Evolutionary conservation across 2,113 vertebrate species (phyloP), one percentile per base, ranked within the genome.

Genomic region (Campylomormyrus numenius): DNA sequence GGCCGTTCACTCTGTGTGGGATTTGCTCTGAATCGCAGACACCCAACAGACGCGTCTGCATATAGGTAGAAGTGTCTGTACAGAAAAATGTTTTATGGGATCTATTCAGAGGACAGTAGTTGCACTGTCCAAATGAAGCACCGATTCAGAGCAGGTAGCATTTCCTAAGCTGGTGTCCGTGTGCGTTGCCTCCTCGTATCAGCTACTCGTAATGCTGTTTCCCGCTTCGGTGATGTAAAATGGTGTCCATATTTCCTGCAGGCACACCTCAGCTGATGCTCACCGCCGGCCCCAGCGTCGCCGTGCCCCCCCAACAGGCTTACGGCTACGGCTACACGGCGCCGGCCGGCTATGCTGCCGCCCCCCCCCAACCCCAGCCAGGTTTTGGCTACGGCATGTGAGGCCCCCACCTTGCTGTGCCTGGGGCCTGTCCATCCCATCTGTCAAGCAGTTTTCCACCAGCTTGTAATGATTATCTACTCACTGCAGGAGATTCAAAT

Each of bases 201-300:
- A 49, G 9, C 19, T 11, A 6, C 45, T 50, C 6, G 1, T 80
- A 19, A 80, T 21, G 31, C 35, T 3, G 5, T 77, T 39, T 39
- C 74, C 74, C 1, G 6, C 13, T 80, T 35, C 0, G 13, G 15
- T 80, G 4, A 17, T 17, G 13, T 42, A 80, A 17, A 19, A 80
- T 19, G 70, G 70, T 7, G 31, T 77, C 27, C 66, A 7, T 93
- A 3, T 90, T 13, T 91, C 48, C 66, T 91, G 31, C 93, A 99
- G 98, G 98, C 94, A 97, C 98, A 91, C 98, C 98, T 2, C 98
- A 99, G 94, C 95, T 99, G 84, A 99, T 99, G 98, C 95, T 99
- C 94, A 99, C 98, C 88, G 98, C 98, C 0, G 98, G 98, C 92
- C 98, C 98, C 94, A 99, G 97, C 49, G 98, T 99, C 0, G 95